Evolutionary conservation across 1,140 invertebrate genomes (phyloP), one percentile per base, ranked within the genome.

Genomic region (Caenorhabditis latens): DNA sequence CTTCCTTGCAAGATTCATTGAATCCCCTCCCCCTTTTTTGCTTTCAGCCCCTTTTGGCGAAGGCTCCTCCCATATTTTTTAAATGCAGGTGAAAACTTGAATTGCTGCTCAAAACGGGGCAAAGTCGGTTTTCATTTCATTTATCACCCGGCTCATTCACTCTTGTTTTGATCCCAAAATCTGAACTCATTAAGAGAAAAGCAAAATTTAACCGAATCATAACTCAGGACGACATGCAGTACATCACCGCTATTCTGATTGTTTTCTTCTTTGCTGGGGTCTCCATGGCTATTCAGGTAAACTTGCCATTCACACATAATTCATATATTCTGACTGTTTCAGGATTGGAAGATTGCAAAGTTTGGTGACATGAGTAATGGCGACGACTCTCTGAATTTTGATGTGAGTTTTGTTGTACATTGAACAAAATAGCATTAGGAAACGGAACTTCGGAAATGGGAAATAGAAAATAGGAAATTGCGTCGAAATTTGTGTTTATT

Each of bases 201-300:
- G 40, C 32, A 9, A 67, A 40, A 40, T 40, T 67, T 42, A 53
- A 53, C 7, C 32, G 32, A 32, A 32, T 32, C 13, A 21, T 24
- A 53, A 6, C 14, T 32, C 71, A 79, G 71, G 71, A 79, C 43
- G 9, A 79, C 71, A 79, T 79, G 71, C 71, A 79, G 71, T 50
- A 50, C 46, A 50, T 42, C 46, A 46, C 46, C 43, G 21, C 11
- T 50, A 79, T 79, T 24, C 71, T 79, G 46, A 79, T 53, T 50
- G 71, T 42, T 79, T 79, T 79, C 71, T 79, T 79, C 46, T 79
- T 79, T 24, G 71, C 71, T 79, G 71, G 71, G 46, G 71, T 79
- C 71, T 53, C 71, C 71, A 79, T 79, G 46, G 71, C 71, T 19
- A 79, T 9, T 79, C 71, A 50, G 71, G 71, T 79, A 50, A 5